Conservation (phyloP, 92 coral and sea anemone species). For the Chrysogorgia sp. region DNA sequence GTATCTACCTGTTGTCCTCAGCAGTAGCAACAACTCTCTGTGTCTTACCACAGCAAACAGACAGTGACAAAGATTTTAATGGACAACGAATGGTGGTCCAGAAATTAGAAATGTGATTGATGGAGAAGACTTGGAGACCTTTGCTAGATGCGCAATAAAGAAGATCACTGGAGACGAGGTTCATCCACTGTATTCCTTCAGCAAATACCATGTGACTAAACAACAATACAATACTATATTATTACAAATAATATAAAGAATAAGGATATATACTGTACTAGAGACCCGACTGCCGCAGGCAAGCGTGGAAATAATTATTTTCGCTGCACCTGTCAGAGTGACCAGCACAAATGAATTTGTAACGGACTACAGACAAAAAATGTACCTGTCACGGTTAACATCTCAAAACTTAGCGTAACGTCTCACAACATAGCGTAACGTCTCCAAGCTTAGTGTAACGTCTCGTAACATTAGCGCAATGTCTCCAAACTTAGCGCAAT, state of each 20-base stretch:
- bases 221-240: background rate
- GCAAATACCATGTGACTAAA: constrained; percentile 84
- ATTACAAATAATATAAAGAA: background rate
- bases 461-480: too few relatives aligned
- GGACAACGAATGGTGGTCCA: constrained; percentile 92
- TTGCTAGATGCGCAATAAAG: constrained; percentile 85
- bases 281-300: too few relatives aligned
- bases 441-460: too few relatives aligned
- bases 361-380: too few relatives aligned
- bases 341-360: too few relatives aligned
- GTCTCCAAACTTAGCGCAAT: too few relatives aligned
- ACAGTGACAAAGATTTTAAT: constrained; percentile 77
- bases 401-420: too few relatives aligned
- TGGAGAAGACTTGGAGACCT: constrained; percentile 78
- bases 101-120: constrained; percentile 82
- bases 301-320: too few relatives aligned
- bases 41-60: constrained; percentile 72
- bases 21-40: constrained; percentile 85
- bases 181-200: constrained; percentile 96
- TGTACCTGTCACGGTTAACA: too few relatives aligned
- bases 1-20: constrained; percentile 80
- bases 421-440: too few relatives aligned
- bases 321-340: too few relatives aligned
- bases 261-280: too few relatives aligned
- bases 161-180: constrained; percentile 67